Evolutionary conservation across 2,113 vertebrate genomes (phyloP).

Genomic region (Misgurnus anguillicaudatus): DNA sequence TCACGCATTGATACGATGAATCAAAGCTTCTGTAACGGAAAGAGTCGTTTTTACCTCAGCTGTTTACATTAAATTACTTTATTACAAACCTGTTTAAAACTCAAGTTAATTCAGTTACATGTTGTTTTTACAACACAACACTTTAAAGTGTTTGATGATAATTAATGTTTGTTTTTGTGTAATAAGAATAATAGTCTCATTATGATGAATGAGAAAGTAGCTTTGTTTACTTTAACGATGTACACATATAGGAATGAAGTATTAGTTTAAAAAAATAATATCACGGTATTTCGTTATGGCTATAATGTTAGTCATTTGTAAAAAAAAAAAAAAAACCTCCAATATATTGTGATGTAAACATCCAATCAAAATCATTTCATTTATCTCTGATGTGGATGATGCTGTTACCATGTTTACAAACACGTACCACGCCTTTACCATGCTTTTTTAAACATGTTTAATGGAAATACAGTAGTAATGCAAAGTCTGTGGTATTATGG

Average conservation of each 20-base stretch:
- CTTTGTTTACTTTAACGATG: too few relatives aligned
- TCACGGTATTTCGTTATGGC: too few relatives aligned
- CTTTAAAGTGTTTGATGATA: neutral
- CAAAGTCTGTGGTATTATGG: too few relatives aligned
- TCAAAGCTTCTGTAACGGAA: neutral
- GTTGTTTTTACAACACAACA: neutral
- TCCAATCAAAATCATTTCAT: neutral
- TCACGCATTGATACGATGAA: neutral
- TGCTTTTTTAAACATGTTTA: neutral
- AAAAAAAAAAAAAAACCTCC: too few relatives aligned
- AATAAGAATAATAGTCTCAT: too few relatives aligned
- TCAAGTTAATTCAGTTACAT: too few relatives aligned
- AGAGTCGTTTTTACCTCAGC: neutral
- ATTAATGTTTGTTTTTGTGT: too few relatives aligned
- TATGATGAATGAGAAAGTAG: too few relatives aligned
- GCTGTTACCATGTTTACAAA: neutral
- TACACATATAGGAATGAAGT: too few relatives aligned
- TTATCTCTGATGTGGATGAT: neutral
- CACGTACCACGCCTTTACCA: neutral
- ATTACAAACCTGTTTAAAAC: neutral
- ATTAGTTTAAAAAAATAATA: too few relatives aligned
- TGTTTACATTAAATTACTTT: neutral
- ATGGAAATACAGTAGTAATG: too few relatives aligned
- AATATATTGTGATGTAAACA: neutral
- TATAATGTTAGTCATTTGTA: too few relatives aligned